Conservation (phyloP, 2,888 invertebrate genomes). For the Ectemnius cavifrons region DNA sequence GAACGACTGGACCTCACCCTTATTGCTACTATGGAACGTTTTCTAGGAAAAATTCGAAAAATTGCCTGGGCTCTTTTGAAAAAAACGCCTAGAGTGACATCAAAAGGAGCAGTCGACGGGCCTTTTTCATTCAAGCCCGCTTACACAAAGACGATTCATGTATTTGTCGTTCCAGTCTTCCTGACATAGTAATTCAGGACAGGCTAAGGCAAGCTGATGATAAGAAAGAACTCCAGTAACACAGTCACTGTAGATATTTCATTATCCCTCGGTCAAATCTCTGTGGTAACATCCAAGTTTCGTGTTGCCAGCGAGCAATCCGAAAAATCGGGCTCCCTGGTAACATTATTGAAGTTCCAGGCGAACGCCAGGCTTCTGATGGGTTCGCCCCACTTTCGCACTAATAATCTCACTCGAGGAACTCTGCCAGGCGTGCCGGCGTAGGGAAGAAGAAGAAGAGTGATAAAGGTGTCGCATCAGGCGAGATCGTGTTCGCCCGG, state of each 20-base stretch:
- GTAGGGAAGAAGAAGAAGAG: neutral
- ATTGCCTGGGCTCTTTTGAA: neutral
- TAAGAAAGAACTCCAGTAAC: neutral
- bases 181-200: too few species aligned
- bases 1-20: constrained; percentile 10
- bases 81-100: neutral
- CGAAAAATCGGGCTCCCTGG: neutral
- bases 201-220: too few species aligned
- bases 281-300: neutral
- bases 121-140: neutral
- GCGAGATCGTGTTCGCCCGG: constrained; percentile 9
- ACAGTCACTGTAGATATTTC: constrained; percentile 40
- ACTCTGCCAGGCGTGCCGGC: neutral
- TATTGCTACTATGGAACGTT: neutral
- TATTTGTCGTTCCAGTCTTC: too few species aligned
- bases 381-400: neutral
- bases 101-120: neutral
- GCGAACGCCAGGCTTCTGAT: neutral
- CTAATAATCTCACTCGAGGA: constrained; percentile 17
- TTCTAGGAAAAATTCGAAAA: neutral
- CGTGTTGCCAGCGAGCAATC: neutral
- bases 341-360: constrained; percentile 1
- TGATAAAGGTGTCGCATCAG: constrained; percentile 5
- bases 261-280: neutral
- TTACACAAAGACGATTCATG: too few species aligned